These are phyloP conservation scores for Theocolax elegans DNA, from an alignment of 1,140 invertebrate genomes.

Conservation along the genomic window DNA sequence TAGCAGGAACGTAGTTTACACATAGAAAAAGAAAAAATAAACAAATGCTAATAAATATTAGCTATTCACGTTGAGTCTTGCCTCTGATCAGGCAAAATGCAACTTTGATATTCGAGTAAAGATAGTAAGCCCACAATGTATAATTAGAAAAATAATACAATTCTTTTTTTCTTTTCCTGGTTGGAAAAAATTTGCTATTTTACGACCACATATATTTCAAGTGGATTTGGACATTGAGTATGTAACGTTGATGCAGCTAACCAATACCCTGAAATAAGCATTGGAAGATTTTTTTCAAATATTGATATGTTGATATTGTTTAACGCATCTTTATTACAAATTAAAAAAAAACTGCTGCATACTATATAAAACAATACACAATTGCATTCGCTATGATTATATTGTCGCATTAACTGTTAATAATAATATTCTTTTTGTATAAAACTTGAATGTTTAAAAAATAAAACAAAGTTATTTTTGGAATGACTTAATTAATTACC, in stretches of 20 bases:
- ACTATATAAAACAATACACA: too few relatives aligned
- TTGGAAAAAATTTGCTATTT: conserved; percentile 50
- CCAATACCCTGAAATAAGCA: conserved; percentile 52
- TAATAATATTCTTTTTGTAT: too few relatives aligned
- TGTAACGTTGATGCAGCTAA: conserved; percentile 55
- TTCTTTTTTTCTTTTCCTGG: conserved; percentile 51
- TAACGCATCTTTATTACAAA: too few relatives aligned
- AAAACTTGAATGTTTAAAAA: too few relatives aligned
- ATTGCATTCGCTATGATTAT: too few relatives aligned
- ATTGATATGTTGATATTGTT: background rate
- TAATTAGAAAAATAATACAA: conserved; percentile 68
- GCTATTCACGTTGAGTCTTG: conserved; percentile 42
- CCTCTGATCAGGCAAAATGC: conserved; percentile 12
- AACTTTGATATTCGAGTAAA: conserved; percentile 1
- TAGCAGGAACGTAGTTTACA: conserved; percentile 18
- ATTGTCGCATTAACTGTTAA: too few relatives aligned
- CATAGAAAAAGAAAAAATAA: conserved; percentile 32
- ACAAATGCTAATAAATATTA: conserved; percentile 43
- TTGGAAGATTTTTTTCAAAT: conserved; percentile 37
- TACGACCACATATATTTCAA: conserved; percentile 47
- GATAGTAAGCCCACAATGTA: conserved; percentile 45
- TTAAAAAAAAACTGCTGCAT: too few relatives aligned
- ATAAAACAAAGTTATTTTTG: background rate
- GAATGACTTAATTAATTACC: too few relatives aligned
- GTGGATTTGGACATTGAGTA: conserved; percentile 56